A percentile compares a stretch with the other conserved stretches of the same genome.
These are phyloP conservation scores for Lagopus muta DNA, from an alignment of 2,113 vertebrate species.

Conservation along the genomic window DNA sequence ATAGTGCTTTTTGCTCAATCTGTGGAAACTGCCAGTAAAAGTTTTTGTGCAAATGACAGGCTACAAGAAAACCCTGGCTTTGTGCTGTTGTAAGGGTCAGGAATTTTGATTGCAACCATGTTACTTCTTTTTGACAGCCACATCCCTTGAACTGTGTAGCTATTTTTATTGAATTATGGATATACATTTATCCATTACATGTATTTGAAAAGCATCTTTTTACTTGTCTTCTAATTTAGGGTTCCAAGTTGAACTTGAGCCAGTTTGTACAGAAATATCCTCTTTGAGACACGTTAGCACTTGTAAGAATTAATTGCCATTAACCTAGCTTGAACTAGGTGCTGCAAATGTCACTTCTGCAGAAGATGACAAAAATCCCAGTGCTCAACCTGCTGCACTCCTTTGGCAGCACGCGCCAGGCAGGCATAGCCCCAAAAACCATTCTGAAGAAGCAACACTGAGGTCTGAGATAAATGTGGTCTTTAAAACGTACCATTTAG, in stretches of 20 bases:
- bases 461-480: not conserved
- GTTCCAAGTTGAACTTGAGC: not conserved
- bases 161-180: conserved; percentile 54
- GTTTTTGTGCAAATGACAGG: not conserved
- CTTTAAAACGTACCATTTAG: not conserved
- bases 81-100: not conserved
- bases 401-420: not conserved
- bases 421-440: not conserved
- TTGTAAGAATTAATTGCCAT: not conserved
- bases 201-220: conserved; percentile 7
- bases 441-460: not conserved
- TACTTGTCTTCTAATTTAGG: not conserved
- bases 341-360: not conserved
- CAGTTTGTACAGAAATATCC: not conserved
- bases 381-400: not conserved
- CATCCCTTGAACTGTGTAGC: conserved; percentile 46
- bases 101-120: not conserved
- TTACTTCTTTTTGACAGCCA: conserved; percentile 31
- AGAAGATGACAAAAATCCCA: not conserved
- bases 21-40: not conserved
- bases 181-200: conserved; percentile 74
- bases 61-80: not conserved
- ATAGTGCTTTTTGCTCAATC: not conserved
- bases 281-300: rapidly evolving
- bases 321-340: not conserved